Evolutionary conservation across 2,797 vertebrate genomes (phyloP).

Genomic region (Gambelia wislizenii): DNA sequence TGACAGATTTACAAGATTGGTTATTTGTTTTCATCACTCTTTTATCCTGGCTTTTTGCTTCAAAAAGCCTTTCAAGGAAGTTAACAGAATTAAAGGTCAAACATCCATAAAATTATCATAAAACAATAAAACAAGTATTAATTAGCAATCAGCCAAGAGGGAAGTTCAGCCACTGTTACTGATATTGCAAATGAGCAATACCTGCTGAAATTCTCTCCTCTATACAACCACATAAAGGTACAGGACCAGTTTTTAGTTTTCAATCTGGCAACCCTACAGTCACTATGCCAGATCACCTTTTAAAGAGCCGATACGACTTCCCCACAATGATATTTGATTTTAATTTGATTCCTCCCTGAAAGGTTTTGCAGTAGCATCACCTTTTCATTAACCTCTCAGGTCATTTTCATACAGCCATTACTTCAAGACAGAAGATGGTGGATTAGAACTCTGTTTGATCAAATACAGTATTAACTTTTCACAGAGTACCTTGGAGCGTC

Average conservation of each 20-base stretch:
- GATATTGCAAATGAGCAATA: no score
- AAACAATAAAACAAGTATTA: neutral
- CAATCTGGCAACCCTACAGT: neutral
- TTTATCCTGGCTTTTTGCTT: neutral
- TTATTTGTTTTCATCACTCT: neutral
- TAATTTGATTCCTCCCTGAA: neutral
- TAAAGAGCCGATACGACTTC: neutral
- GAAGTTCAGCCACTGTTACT: no score
- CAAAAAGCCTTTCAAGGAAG: neutral
- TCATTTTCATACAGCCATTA: neutral
- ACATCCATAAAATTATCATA: neutral
- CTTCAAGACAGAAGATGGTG: constrained; percentile 33
- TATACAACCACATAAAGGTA: no score
- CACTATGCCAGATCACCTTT: neutral
- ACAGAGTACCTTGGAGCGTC: neutral
- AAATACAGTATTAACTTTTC: constrained; percentile 23
- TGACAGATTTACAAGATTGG: neutral
- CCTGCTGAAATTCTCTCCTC: no score
- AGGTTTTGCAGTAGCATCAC: neutral
- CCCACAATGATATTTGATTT: neutral
- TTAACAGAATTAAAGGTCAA: neutral
- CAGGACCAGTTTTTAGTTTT: no score
- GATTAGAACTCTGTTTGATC: neutral
- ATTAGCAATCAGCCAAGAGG: neutral
- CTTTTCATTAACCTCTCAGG: neutral